Base-by-base conservation (phyloP, 2,797 vertebrate genomes). In the Epinephelus coioides region DNA sequence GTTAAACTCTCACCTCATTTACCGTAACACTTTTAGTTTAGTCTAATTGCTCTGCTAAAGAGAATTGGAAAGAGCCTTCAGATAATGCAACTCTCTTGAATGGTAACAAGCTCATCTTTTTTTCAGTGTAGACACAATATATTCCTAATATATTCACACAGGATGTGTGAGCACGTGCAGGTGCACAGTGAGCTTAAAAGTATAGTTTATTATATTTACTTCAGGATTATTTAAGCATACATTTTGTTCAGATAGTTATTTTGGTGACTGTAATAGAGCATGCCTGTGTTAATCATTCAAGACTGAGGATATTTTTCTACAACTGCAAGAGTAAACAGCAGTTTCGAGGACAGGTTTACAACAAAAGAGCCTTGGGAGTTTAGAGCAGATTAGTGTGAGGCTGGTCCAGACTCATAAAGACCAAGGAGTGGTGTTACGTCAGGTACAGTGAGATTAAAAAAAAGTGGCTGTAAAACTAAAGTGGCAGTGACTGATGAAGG, bases 321-420 rank as follows among this genome's bases (percentile, higher is more conserved):
- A 64, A 53, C 47, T 55, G 34, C 30, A 68, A 34, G 18, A 81
- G 34, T 65, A 70, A 86, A 81, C 47, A 46, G 23, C 46, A 47
- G 43, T 46, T 46, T 65, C 17, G 0, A 69, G 54, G 56, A 55
- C 78, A 76, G 38, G 53, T 86, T 86, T 87, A 80, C 62, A 63
- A 55, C 50, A 43, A 59, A 75, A 56, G 61, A 54, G 21, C 64
- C 65, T 65, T 75, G 47, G 49, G 56, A 73, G 53, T 56, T 13
- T 17, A 74, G 65, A 61, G 76, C 61, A 63, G 76, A 88, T 92
- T 86, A 93, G 65, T 54, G 60, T 23, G 46, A 69, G 59, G 65
- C 59, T 63, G 49, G 67, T 72, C 62, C 69, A 53, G 46, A 63
- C 80, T 74, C 70, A 86, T 86, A 86, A 90, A 91, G 76, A 83